Base-by-base conservation (phyloP, 53 echinoderm and acorn worm species). In the Arbacia lixula region DNA sequence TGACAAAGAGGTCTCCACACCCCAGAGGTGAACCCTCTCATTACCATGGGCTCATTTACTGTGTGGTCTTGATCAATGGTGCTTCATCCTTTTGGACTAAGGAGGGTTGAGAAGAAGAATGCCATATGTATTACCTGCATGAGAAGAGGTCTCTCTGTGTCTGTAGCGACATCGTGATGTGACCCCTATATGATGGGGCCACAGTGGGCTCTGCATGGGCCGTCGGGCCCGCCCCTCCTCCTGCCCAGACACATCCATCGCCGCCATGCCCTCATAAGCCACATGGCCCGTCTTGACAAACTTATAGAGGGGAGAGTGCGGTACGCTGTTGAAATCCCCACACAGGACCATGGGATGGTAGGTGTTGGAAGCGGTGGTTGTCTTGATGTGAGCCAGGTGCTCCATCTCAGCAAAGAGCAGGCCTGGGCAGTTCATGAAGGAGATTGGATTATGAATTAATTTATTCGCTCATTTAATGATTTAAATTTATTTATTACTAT, bases 271-370 rank as follows among this genome's bases (percentile, higher is more conserved):
- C 3, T 69, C 68, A 60, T 94, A 97, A 35, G 85, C 58, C 66
- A 94, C 56, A 12, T 43, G 25, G 16, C 92, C 90, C 53, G 81
- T 66, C 72, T 83, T 66, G 43, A 97, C 75, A 43, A 97, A 94
- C 52, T 88, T 90, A 35, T 83, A 92, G 12, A 97, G 88, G 2
- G 93, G 89, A 37, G 83, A 89, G 42, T 93, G 85, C 0, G 94
- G 94, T 20, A 87, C 38, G 43, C 97, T 97, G 81, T 97, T 97
- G 83, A 97, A 89, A 61, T 97, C 97, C 2, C 97, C 97, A 72
- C 97, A 97, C 11, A 97, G 86, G 36, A 97, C 73, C 26, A 94
- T 80, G 2, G 97, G 97, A 34, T 91, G 85, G 64, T 91, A 87
- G 41, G 67, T 52, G 27, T 68, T 76, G 25, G n/a, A 0, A 22